Evolutionary conservation across 2,888 invertebrate genomes (phyloP).

Genomic region (Heliconius ismenius): DNA sequence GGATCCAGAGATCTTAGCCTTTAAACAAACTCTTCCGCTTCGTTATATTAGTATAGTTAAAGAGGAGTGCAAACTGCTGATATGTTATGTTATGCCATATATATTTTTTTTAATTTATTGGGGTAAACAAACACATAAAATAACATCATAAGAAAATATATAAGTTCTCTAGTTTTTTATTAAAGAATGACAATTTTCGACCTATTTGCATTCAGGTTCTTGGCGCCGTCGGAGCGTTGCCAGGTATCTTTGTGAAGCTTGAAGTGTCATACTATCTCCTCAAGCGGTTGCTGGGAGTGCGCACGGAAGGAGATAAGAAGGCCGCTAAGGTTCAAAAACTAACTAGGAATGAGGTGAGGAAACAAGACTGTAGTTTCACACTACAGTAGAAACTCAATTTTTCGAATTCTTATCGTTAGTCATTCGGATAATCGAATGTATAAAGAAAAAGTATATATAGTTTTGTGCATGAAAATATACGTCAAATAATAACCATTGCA

Average conservation of each 20-base stretch:
- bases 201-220: slow-evolving; percentile 82
- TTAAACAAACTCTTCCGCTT: no score
- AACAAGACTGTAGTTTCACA: not conserved
- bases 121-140: no score
- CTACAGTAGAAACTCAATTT: not conserved
- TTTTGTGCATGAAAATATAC: not conserved
- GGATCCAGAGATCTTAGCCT: no score
- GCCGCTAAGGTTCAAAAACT: slow-evolving; percentile 98
- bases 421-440: no score
- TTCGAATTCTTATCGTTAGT: no score
- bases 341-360: slow-evolving; percentile 90
- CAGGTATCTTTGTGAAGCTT: slow-evolving; percentile 98
- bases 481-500: not conserved
- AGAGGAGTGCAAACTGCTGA: no score
- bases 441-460: no score
- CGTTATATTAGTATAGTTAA: no score
- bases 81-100: no score
- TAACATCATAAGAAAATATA: no score
- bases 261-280: slow-evolving; percentile 99
- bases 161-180: no score
- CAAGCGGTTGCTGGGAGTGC: slow-evolving; percentile 96
- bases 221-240: slow-evolving; percentile 97
- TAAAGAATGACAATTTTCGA: not conserved
- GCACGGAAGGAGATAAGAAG: slow-evolving; percentile 99
- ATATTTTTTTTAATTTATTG: no score